These are phyloP conservation scores for Netelia virgata DNA, from an alignment of 2,888 invertebrate species.

Conservation along the genomic window DNA sequence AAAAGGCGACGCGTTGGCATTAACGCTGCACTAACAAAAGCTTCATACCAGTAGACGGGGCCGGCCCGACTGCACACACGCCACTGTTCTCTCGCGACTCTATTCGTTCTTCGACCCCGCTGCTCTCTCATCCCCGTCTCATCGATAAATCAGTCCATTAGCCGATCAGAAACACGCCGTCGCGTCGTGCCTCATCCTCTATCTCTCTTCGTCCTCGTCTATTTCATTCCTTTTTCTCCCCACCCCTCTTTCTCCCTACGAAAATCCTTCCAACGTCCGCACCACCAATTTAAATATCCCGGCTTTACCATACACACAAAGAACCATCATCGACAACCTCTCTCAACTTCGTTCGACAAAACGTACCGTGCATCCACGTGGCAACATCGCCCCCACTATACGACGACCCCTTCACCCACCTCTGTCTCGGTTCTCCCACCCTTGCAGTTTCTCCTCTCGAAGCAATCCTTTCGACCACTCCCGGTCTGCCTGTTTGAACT, in stretches of 20 bases:
- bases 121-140: constrained; percentile 16
- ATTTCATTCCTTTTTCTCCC: not conserved
- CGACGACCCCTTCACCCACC: constrained; percentile 26
- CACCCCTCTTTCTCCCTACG: not conserved
- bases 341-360: not conserved
- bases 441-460: constrained; percentile 1
- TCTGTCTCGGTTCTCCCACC: constrained; percentile 40
- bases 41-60: constrained; percentile 21
- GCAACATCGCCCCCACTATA: constrained; percentile 65
- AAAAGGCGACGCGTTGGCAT: not conserved
- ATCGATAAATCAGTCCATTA: constrained; percentile 73
- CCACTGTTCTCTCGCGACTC: constrained; percentile 42
- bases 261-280: not conserved
- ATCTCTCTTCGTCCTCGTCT: not conserved
- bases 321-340: not conserved
- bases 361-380: constrained; percentile 50
- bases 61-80: constrained; percentile 39
- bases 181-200: constrained; percentile 5
- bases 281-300: constrained; percentile 69
- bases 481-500: constrained; percentile 64
- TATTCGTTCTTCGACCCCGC: constrained; percentile 54
- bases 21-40: constrained; percentile 20
- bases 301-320: constrained; percentile 12
- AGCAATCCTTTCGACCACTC: constrained; percentile 8
- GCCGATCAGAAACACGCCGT: constrained; percentile 62